phyloP scores from a whole-genome alignment of 1,140 invertebrate genomes.

The Ceratina australensis region DNA sequence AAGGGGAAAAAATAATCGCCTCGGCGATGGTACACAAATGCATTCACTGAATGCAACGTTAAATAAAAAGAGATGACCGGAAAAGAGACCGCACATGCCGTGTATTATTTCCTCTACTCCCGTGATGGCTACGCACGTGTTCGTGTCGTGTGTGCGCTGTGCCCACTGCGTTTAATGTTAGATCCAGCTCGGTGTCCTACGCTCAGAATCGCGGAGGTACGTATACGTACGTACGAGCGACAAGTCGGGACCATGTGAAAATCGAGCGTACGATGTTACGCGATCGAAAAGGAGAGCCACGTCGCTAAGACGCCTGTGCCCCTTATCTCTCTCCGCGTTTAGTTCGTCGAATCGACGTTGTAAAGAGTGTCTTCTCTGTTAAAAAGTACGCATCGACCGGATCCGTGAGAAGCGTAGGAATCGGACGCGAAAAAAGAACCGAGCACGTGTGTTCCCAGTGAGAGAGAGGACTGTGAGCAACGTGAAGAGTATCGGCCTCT shows the following conservation, averaged over 20 bases:
- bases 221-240: no score
- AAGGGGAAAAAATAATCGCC: slow-evolving; percentile 16
- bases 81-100: slow-evolving; percentile 40
- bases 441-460: neutral
- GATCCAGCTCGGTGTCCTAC: neutral
- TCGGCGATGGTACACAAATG: neutral
- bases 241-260: neutral
- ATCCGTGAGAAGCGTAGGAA: slow-evolving; percentile 7
- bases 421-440: neutral
- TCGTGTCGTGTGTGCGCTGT: neutral
- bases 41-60: slow-evolving; percentile 19
- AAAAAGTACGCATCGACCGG: no score
- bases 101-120: slow-evolving; percentile 7
- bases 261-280: no score
- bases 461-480: neutral
- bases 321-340: no score
- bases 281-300: no score
- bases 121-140: slow-evolving; percentile 3
- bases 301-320: no score
- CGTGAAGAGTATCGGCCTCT: neutral
- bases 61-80: slow-evolving; percentile 19
- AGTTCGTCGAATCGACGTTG: neutral
- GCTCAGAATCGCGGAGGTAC: no score
- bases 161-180: no score
- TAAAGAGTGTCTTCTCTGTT: neutral